Evolutionary conservation across 2,113 vertebrate species (phyloP).

Genomic region (Sakesphorus luctuosus): DNA sequence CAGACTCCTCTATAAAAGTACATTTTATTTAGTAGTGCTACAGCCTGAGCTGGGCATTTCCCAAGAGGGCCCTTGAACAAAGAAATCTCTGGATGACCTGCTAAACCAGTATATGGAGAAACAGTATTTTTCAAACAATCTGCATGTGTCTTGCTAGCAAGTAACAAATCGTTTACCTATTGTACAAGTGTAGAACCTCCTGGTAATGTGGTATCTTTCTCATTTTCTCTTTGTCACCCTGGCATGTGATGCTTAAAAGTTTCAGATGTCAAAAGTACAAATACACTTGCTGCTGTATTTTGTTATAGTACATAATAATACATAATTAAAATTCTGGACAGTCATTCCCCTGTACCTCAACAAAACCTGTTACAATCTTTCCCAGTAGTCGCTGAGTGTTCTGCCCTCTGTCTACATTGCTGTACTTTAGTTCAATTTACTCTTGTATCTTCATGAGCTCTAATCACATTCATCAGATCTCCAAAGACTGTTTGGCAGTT

Average conservation of each 20-base stretch:
- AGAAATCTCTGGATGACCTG: background rate
- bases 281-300: background rate
- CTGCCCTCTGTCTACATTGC: background rate
- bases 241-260: background rate
- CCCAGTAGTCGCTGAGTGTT: background rate
- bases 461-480: background rate
- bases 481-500: background rate
- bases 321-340: background rate
- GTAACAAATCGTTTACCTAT: background rate
- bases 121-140: background rate
- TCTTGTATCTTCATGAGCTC: background rate
- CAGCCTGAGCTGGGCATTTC: background rate
- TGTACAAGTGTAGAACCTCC: background rate
- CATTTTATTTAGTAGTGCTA: background rate
- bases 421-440: background rate
- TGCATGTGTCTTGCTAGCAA: background rate
- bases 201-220: background rate
- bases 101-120: background rate
- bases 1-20: background rate
- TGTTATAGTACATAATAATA: background rate
- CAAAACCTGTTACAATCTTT: background rate
- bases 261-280: background rate
- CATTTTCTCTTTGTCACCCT: background rate
- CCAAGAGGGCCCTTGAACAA: background rate
- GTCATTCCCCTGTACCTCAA: background rate